Evolutionary conservation across 2,888 invertebrate species (phyloP).

Genomic region (Perithous albicinctus): DNA sequence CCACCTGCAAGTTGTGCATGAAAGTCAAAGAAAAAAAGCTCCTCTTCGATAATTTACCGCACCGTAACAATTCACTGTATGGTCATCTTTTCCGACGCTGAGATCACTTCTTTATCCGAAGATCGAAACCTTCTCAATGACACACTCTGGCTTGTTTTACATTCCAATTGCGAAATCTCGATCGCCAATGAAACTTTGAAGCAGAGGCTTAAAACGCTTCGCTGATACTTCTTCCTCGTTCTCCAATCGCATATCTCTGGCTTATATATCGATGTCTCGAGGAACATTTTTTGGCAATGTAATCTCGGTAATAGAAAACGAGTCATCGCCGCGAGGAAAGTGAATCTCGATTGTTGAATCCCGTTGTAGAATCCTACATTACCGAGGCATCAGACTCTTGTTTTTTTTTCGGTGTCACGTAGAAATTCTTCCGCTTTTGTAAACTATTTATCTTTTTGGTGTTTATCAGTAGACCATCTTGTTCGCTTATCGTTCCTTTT

Average conservation of each 20-base stretch:
- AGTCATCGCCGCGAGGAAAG: conserved; percentile 4
- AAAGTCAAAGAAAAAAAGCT: conserved; percentile 12
- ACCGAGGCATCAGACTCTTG: conserved; percentile 9
- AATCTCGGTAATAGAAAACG: conserved; percentile 32
- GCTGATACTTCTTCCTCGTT: conserved; percentile 62
- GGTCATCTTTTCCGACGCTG: neutral
- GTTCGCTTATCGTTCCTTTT: conserved; percentile 28
- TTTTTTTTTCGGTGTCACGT: conserved; percentile 48
- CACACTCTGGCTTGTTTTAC: conserved; percentile 9
- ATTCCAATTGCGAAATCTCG: conserved; percentile 41
- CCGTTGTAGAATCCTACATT: conserved; percentile 2
- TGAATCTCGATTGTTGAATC: neutral
- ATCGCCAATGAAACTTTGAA: conserved; percentile 33
- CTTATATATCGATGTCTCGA: neutral
- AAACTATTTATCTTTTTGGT: conserved; percentile 48
- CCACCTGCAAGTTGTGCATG: conserved; percentile 17
- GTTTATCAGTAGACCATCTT: conserved; percentile 33
- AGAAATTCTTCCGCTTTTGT: conserved; percentile 68
- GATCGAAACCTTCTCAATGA: neutral
- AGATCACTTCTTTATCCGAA: neutral
- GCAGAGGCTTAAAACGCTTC: conserved; percentile 58
- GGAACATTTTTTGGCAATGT: conserved; percentile 56
- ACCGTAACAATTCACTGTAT: neutral
- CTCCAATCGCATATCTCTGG: conserved; percentile 34
- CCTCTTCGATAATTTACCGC: neutral